Evolutionary conservation across 2,113 vertebrate genomes (phyloP), one percentile per base, ranked within the genome.

Genomic region (Scartelaos histophorus): DNA sequence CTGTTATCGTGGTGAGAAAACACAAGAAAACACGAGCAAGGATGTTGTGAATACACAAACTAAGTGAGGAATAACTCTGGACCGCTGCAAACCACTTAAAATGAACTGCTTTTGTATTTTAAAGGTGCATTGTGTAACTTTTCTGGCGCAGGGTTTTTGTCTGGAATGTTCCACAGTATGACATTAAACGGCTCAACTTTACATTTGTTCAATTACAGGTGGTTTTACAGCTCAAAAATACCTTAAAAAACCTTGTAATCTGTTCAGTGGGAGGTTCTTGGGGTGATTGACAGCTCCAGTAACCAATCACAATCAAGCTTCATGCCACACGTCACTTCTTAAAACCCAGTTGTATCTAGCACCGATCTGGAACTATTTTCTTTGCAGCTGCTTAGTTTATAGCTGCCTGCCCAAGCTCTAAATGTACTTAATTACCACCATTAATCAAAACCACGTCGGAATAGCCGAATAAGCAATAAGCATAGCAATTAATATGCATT

Each of bases 401-500:
- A 15, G 34, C 34, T 19, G 61, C 61, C 61, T 64, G 61, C 61
- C 43, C 61, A n/a, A 64, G 61, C 61, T 38, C 34, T 64, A 64
- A 64, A 38, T 64, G 61, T 12, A 38, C 29, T 11, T 64, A 64
- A 64, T 64, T 38, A 64, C 61, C 17, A 19, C 61, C 21, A 64
- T 64, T 64, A 64, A 64, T 64, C 61, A 38, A 64, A 64, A 43
- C 7, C 29, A 64, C n/a, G 61, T 35, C 29, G 34, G 61, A 64
- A 64, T 64, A 38, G 61, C 61, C 17, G 61, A 64, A 43, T 64
- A 64, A 64, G 61, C 61, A 64, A 64, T 64, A 64, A 64, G 19
- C 61, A 11, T n/a, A 11, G 34, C 61, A 64, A 64, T 64, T 35
- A 64, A 38, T 64, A 43, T 64, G 34, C 38, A 64, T 64, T 35